Base-by-base conservation (phyloP, 2,113 vertebrate genomes). In the Scophthalmus maximus region DNA sequence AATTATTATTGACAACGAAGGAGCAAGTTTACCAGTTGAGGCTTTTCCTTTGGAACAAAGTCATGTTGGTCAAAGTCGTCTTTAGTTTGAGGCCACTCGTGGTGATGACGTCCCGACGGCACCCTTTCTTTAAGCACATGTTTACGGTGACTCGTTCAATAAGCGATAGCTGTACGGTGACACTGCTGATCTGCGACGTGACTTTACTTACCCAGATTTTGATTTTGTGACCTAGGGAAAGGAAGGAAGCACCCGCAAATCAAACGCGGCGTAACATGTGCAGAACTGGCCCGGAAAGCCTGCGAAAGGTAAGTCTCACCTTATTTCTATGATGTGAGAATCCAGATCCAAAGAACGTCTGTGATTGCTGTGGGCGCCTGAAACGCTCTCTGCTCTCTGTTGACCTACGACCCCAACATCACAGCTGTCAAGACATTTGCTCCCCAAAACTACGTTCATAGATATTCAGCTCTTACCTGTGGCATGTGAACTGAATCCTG, bases 71-170 rank as follows among this genome's bases (percentile, higher is more conserved):
- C 67, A 17, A 82, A 51, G 34, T 92, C 89, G 50, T 84, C 86
- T 86, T 86, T 90, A 1, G 76, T 87, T 15, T 84, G 92, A 23
- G 92, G 92, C 93, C 92, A 92, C 66, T 92, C 90, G 1, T 92
- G 89, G 68, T 91, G 80, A 56, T 82, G 79, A 18, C 20, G 82
- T 75, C 56, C 83, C 0, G 62, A 66, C 1, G 26, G 29, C 9
- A 58, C 49, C 38, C 60, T 61, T 52, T 86, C 91, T 90, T 59
- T 74, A 63, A 66, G 47, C 0, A 70, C 18, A 81, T 6, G 5
- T 23, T 5, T 42, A 18, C 8, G 30, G n/a, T 18, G 23, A 44
- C 11, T 62, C 22, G 29, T 53, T 38, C 46, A 4, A 47, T 66
- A n/a, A n/a, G n/a, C 18, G 23, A 18, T 47, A 30, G 18, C 3